Percentiles rank a stretch among this genome's conserved stretches.
phyloP scores from a whole-genome alignment of 2,113 vertebrate species.

The Morone saxatilis region DNA sequence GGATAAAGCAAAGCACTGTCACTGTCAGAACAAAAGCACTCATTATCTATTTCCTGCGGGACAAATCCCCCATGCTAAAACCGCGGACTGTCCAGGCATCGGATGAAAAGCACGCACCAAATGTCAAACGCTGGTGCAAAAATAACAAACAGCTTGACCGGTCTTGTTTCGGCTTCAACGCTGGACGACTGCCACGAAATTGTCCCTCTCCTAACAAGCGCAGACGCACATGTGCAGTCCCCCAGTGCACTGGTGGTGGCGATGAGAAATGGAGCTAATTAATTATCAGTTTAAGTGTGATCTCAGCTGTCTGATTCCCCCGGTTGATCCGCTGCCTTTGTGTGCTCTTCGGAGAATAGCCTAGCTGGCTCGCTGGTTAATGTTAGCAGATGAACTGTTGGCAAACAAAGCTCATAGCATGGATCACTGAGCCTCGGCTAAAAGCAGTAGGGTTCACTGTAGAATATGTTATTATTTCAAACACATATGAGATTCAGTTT shows the following conservation, averaged over 20 bases:
- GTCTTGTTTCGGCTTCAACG: conserved; percentile 49
- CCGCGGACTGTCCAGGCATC: conserved; percentile 19
- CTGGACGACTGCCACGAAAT: conserved; percentile 25
- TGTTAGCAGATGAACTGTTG: conserved; percentile 18
- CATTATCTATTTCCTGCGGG: conserved; percentile 61
- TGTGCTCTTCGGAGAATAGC: conserved; percentile 22
- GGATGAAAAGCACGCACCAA: conserved; percentile 54
- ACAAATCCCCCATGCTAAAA: conserved; percentile 19
- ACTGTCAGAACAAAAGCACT: conserved; percentile 55
- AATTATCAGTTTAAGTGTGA: conserved; percentile 62
- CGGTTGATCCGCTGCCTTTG: conserved; percentile 46
- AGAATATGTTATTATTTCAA: too few relatives aligned
- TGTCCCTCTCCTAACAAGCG: conserved; percentile 12
- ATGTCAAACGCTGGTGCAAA: conserved; percentile 61
- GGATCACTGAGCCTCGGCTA: background rate
- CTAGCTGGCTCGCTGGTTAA: background rate
- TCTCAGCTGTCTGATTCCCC: conserved; percentile 53
- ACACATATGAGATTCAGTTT: too few relatives aligned
- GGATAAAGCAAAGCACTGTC: conserved; percentile 39
- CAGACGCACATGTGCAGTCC: conserved; percentile 32
- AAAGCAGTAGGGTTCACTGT: background rate
- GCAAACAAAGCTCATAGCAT: background rate
- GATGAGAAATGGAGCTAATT: conserved; percentile 45
- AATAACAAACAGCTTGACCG: conserved; percentile 65
- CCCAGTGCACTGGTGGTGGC: conserved; percentile 29